phyloP scores from a whole-genome alignment of 2,113 vertebrate species.

The Urocynchramus pylzowi region DNA sequence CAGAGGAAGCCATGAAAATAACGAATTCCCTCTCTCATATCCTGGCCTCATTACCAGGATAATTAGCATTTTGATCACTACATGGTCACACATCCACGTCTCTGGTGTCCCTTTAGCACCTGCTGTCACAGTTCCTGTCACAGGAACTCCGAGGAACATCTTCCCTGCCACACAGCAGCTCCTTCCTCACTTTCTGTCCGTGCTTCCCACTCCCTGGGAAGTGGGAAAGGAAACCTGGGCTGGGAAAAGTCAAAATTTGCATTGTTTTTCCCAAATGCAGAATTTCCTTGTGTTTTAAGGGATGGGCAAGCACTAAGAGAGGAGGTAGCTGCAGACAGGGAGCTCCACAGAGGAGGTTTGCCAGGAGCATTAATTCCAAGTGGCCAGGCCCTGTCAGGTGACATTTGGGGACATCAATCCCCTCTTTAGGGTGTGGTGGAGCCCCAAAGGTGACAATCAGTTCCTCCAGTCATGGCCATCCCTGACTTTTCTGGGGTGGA shows the following conservation, averaged over 20 bases:
- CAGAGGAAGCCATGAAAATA: neutral
- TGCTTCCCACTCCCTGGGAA: too few relatives aligned
- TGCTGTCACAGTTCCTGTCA: neutral
- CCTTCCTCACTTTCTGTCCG: neutral
- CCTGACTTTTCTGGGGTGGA: neutral
- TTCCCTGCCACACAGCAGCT: neutral
- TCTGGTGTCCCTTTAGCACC: neutral
- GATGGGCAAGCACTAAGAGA: too few relatives aligned
- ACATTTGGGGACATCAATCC: neutral
- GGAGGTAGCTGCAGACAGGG: neutral
- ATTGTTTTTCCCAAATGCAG: neutral
- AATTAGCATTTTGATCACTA: neutral
- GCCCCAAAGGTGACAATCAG: neutral
- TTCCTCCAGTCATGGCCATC: neutral
- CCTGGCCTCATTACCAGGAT: neutral
- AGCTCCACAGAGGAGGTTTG: too few relatives aligned
- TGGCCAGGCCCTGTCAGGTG: neutral
- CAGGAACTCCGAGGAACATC: neutral
- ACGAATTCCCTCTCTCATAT: too few relatives aligned
- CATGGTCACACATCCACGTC: neutral
- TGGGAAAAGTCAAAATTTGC: neutral
- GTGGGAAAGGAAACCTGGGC: neutral
- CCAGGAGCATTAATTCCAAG: neutral
- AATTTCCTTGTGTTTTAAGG: too few relatives aligned
- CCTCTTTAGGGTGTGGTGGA: neutral